phyloP scores from a whole-genome alignment of 2,888 invertebrate genomes.

The Callimorpha dominula region DNA sequence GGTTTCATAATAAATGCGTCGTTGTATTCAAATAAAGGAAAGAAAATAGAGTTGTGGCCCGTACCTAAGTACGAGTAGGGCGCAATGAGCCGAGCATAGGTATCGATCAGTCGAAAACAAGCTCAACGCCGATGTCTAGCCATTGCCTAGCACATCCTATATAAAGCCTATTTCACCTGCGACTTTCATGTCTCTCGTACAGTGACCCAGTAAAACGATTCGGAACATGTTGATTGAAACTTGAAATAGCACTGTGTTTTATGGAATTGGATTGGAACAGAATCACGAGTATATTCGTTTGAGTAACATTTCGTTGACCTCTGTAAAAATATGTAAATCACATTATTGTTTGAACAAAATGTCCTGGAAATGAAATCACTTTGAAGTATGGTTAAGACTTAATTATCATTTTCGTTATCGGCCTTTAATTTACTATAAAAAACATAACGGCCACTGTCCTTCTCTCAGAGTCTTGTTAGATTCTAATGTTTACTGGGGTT shows the following conservation, averaged over 20 bases:
- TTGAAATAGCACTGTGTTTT: conserved; percentile 66
- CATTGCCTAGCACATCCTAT: conserved; percentile 67
- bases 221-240: conserved; percentile 72
- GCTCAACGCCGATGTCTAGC: conserved; percentile 72
- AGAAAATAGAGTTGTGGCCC: conserved; percentile 74
- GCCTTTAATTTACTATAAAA: background rate
- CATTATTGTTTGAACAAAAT: conserved; percentile 43
- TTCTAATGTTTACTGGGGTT: background rate
- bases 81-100: conserved; percentile 70
- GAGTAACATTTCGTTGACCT: conserved; percentile 29
- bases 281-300: conserved; percentile 44
- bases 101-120: conserved; percentile 84
- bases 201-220: conserved; percentile 78
- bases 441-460: background rate
- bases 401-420: background rate
- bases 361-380: conserved; percentile 18
- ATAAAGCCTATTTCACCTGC: conserved; percentile 71
- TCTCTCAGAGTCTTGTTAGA: background rate
- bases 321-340: conserved; percentile 32
- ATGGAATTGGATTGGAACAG: conserved; percentile 64
- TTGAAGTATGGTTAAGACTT: background rate
- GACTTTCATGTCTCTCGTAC: conserved; percentile 68
- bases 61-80: conserved; percentile 81
- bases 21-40: conserved; percentile 67
- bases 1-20: conserved; percentile 59